Evolutionary conservation across 2,797 vertebrate species (phyloP).

Genomic region (Urocyon cinereoargenteus): DNA sequence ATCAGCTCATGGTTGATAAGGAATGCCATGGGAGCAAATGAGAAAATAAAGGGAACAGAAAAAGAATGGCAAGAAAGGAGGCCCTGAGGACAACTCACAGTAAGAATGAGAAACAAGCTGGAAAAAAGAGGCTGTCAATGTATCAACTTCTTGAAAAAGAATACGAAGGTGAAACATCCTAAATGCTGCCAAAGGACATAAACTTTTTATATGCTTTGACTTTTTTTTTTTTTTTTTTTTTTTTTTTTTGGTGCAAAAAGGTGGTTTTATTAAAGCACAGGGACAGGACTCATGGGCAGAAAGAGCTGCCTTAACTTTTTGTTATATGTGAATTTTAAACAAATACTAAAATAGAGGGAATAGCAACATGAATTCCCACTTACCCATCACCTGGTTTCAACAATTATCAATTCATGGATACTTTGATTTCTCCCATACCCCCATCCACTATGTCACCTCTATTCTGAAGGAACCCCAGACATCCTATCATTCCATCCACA

Average conservation of each 20-base stretch:
- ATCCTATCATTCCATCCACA: not conserved
- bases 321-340: not conserved
- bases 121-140: not conserved
- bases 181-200: constrained; percentile 33
- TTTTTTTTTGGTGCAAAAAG: no score
- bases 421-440: not conserved
- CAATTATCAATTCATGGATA: not conserved
- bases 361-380: not conserved
- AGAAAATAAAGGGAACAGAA: not conserved
- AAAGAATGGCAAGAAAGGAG: not conserved
- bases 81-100: not conserved
- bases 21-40: not conserved
- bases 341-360: not conserved
- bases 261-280: no score
- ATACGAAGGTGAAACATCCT: not conserved
- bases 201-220: not conserved
- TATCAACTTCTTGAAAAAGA: not conserved
- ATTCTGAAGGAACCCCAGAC: not conserved
- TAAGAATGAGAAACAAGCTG: not conserved
- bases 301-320: not conserved
- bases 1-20: not conserved
- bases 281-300: no score
- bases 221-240: not conserved
- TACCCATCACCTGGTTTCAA: not conserved
- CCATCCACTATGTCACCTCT: not conserved